These are phyloP conservation scores for Coelinius sp. DNA, from an alignment of 2,888 invertebrate species.

Conservation along the genomic window DNA sequence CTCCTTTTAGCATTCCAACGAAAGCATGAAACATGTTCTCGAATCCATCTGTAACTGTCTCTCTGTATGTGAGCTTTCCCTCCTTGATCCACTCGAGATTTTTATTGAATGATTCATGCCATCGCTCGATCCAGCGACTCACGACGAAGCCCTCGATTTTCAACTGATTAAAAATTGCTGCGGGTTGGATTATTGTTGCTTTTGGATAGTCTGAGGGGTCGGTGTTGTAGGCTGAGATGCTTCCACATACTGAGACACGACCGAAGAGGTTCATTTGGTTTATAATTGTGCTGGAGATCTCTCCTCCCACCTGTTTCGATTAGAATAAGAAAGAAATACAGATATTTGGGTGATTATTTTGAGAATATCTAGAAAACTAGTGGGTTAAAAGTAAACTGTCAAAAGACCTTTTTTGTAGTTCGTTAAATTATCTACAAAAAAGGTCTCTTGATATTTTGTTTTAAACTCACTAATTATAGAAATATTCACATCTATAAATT, in stretches of 20 bases:
- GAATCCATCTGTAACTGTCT: conserved; percentile 81
- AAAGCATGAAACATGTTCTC: conserved; percentile 82
- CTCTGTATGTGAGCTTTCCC: conserved; percentile 80
- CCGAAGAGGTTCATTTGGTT: conserved; percentile 77
- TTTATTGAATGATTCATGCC: conserved; percentile 77
- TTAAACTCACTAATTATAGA: not conserved
- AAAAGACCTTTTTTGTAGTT: not conserved
- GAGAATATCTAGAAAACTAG: not conserved
- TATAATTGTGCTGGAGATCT: conserved; percentile 75
- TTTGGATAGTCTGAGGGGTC: conserved; percentile 71
- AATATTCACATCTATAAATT: not conserved
- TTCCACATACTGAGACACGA: conserved; percentile 77
- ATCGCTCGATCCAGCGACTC: conserved; percentile 74
- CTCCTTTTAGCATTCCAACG: conserved; percentile 76
- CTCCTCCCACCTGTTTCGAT: conserved; percentile 77
- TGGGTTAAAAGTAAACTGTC: too few relatives aligned
- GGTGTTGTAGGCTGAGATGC: conserved; percentile 77
- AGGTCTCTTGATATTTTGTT: not conserved
- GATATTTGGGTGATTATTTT: too few relatives aligned
- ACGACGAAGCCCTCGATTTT: conserved; percentile 77
- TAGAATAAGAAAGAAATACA: conserved; percentile 35
- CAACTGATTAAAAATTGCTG: conserved; percentile 74
- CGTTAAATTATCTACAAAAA: too few relatives aligned
- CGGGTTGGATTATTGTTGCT: conserved; percentile 73
- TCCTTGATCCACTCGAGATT: conserved; percentile 78